A percentile compares a stretch with the other conserved stretches of the same genome.
Evolutionary conservation across 92 coral and sea anemone genomes (phyloP).

Genomic region (Zoanthus sociatus): DNA sequence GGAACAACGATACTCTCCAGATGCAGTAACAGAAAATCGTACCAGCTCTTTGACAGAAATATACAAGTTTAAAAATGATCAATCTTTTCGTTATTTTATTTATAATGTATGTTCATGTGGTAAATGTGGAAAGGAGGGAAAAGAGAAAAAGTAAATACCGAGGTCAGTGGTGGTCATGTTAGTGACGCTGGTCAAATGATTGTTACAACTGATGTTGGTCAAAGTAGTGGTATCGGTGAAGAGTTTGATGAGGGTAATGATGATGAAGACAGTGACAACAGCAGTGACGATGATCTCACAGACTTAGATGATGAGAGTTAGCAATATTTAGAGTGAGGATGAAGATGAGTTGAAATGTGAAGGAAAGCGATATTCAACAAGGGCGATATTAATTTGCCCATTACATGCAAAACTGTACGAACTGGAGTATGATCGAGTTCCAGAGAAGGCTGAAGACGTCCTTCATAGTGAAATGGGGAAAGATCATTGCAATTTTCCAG

Average conservation of each 20-base stretch:
- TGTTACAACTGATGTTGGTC: background rate
- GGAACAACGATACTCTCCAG: too few relatives aligned
- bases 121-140: constrained; percentile 20
- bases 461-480: constrained; percentile 45
- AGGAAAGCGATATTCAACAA: constrained; percentile 23
- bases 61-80: too few relatives aligned
- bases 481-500: constrained; percentile 56
- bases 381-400: constrained; percentile 34
- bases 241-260: background rate
- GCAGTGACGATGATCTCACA: background rate
- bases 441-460: constrained; percentile 40
- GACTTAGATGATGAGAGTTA: constrained; percentile 16
- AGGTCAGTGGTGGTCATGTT: constrained; percentile 3
- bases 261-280: constrained; percentile 29
- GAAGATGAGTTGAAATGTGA: constrained; percentile 33
- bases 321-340: constrained; percentile 25
- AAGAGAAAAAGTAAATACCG: background rate
- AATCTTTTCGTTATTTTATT: too few relatives aligned
- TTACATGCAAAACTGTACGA: constrained; percentile 55
- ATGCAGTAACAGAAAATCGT: too few relatives aligned
- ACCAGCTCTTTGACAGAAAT: too few relatives aligned
- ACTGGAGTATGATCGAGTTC: constrained; percentile 42
- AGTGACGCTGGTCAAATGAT: constrained; percentile 5
- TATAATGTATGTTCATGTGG: constrained; percentile 40
- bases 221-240: background rate